A percentile compares a stretch with the other conserved stretches of the same genome.
phyloP scores from a whole-genome alignment of 2,797 vertebrate genomes.

The Echeneis naucrates region DNA sequence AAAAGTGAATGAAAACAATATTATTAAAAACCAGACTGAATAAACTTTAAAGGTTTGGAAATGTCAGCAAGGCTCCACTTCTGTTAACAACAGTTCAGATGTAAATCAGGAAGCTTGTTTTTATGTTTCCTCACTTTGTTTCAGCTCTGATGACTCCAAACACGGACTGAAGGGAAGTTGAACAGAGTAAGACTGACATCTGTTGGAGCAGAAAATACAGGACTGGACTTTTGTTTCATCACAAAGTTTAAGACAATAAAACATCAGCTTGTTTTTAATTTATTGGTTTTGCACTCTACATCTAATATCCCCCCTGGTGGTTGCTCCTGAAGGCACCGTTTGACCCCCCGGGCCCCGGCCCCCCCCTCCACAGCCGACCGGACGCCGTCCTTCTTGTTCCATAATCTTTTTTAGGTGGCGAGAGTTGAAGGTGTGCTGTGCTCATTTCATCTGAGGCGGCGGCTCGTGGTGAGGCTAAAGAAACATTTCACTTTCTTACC shows the following conservation, averaged over 20 bases:
- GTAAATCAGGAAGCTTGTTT: not conserved
- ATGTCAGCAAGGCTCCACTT: not conserved
- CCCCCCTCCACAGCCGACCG: not conserved
- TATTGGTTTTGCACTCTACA: not conserved
- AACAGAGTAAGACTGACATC: slow-evolving; percentile 44
- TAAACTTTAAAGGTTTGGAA: too few species aligned
- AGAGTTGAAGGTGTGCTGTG: slow-evolving; percentile 24
- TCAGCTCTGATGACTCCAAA: too few species aligned
- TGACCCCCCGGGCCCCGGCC: too few species aligned
- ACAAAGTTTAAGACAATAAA: not conserved
- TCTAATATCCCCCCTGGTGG: not conserved
- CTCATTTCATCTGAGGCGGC: not conserved
- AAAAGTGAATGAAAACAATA: too few species aligned
- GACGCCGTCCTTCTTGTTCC: not conserved
- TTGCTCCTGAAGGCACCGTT: not conserved
- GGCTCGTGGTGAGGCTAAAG: not conserved
- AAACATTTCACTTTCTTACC: not conserved
- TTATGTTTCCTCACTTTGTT: not conserved
- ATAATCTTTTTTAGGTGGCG: slow-evolving; percentile 25
- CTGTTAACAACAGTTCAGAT: not conserved
- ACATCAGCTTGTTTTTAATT: not conserved
- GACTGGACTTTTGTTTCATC: not conserved
- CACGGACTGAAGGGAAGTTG: not conserved
- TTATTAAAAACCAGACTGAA: too few species aligned
- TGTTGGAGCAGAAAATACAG: slow-evolving; percentile 28